Base-by-base conservation (phyloP, 2,888 invertebrate species). In the Hemicrepidius hirtus region DNA sequence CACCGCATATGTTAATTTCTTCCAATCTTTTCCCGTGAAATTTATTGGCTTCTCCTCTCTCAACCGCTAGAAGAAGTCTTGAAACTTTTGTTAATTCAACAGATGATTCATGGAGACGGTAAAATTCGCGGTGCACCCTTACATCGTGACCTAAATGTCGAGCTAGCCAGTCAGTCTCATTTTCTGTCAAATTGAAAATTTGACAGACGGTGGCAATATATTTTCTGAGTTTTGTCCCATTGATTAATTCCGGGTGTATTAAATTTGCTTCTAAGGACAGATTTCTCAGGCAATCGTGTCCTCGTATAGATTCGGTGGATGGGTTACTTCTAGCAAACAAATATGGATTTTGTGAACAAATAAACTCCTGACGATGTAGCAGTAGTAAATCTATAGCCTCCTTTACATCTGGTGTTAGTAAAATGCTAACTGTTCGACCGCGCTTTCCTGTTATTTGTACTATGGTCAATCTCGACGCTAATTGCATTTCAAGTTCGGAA, bases 351-450 rank as follows among this genome's bases (percentile, higher is more conserved):
- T 55, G 18, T 18, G 57, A 13, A 5, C 24, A 9, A 3, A 55
- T 40, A 24, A 20, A 20, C 13, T 2, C 57, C 12, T 16, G 18
- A 10, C 44, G 16, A 16, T 13, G 32, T 46, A 24, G 28, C 6
- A 71, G 20, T 24, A 71, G 32, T 35, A 59, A 12, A 59, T 71
- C 65, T 5, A 71, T 24, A 35, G 28, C 16, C 13, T n/a, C n/a
- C 44, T 71, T 71, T 40, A 71, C 50, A 16, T 71, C 71, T 3
- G 12, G 6, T 10, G 59, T 71, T 37, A 71, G 44, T 6, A 71
- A 24, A 35, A 70, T 44, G 7, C 49, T 64, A 13, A 71, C 65
- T n/a, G 16, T 64, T 59, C 16, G 53, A 28, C 65, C 65, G 4
- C 59, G 21, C 35, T 66, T 71, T 28, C 65, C 71, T 12, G 9